These are phyloP conservation scores for Oncorhynchus clarkii DNA, from an alignment of 2,113 vertebrate genomes.

Conservation along the genomic window DNA sequence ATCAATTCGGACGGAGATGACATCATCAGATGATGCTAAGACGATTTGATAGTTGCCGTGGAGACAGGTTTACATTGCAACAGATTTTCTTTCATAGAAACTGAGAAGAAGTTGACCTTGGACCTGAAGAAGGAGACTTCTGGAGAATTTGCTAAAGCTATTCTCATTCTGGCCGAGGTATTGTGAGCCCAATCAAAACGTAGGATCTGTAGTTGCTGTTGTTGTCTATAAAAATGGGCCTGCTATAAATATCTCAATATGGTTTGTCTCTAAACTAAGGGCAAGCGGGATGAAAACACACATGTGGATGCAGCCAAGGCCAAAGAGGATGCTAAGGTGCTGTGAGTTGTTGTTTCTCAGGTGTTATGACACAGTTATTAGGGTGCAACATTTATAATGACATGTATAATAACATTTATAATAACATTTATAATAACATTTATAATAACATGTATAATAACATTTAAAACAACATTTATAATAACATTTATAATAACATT, in stretches of 20 bases:
- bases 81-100: constrained; percentile 55
- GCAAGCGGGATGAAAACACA: constrained; percentile 63
- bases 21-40: not conserved
- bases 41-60: too few species aligned
- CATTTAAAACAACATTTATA: too few species aligned
- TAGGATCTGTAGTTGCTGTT: not conserved
- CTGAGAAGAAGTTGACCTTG: constrained; percentile 65
- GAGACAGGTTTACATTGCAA: not conserved
- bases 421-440: too few species aligned
- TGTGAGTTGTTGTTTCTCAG: not conserved
- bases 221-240: not conserved
- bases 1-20: not conserved
- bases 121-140: constrained; percentile 70
- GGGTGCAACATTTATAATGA: not conserved
- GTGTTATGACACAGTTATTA: not conserved
- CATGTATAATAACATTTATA: not conserved
- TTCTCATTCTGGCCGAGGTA: constrained; percentile 76
- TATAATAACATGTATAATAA: not conserved
- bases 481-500: too few species aligned
- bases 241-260: not conserved
- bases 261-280: constrained; percentile 42
- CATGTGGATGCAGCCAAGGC: constrained; percentile 56
- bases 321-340: constrained; percentile 71
- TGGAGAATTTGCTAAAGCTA: constrained; percentile 70
- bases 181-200: constrained; percentile 3